phyloP scores from a whole-genome alignment of 2,888 invertebrate species.

The Mamestra brassicae region DNA sequence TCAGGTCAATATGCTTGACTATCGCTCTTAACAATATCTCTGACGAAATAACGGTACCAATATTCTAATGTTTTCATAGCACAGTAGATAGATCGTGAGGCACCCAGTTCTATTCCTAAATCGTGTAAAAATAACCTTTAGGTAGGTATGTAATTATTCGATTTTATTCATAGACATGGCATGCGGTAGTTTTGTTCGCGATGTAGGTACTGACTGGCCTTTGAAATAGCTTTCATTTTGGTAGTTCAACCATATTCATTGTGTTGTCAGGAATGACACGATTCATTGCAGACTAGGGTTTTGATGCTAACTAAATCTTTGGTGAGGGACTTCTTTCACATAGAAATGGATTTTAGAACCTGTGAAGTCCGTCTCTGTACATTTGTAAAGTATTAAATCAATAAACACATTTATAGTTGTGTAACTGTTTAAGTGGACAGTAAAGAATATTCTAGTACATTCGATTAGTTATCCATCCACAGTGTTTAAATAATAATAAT shows the following conservation, averaged over 20 bases:
- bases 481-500: too few relatives aligned
- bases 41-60: background rate
- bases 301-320: too few relatives aligned
- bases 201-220: conserved; percentile 6
- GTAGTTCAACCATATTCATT: conserved; percentile 24
- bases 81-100: conserved; percentile 3
- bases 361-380: too few relatives aligned
- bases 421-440: too few relatives aligned
- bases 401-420: too few relatives aligned
- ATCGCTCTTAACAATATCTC: background rate
- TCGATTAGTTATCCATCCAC: too few relatives aligned
- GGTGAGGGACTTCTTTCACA: too few relatives aligned
- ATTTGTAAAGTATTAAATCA: too few relatives aligned
- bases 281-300: too few relatives aligned
- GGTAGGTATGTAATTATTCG: conserved; percentile 42
- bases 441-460: too few relatives aligned
- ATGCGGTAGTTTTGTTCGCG: conserved; percentile 23
- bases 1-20: background rate
- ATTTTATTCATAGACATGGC: conserved; percentile 41
- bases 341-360: too few relatives aligned
- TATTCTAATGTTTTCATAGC: conserved; percentile 1
- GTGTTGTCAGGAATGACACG: background rate
- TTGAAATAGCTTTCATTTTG: conserved; percentile 25
- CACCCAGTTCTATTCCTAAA: conserved; percentile 23
- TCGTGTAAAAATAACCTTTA: conserved; percentile 40